Base-by-base conservation (phyloP, 2,888 invertebrate species). In the Nomada goodeniana region DNA sequence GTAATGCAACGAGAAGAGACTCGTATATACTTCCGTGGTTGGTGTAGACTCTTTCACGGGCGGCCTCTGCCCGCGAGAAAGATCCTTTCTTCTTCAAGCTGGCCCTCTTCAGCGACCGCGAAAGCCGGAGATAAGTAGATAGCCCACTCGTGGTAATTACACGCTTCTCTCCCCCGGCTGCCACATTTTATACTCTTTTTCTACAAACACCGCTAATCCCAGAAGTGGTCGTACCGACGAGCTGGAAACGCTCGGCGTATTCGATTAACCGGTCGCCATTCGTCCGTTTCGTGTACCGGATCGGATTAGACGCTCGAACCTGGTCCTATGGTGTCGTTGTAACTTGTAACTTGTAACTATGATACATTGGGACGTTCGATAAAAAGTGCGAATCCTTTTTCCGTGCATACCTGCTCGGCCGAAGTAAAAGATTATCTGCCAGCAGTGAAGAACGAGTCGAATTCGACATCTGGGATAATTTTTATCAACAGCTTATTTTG, bases 91-190 rank as follows among this genome's bases (percentile, higher is more conserved):
- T 88, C 72, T 64, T 77, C 67, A 71, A 85, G 80, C 53, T 80
- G 75, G 79, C 61, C 84, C 82, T 84, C 82, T 83, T 76, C 74
- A 80, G 50, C 72, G 75, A 71, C 78, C 87, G 82, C 83, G 78
- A 86, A 83, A 84, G 83, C 74, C 73, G 52, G 80, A 84, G 86
- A 88, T 86, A 86, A 88, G 83, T 82, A 85, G 86, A 86, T 80
- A 84, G 84, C 84, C 83, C 79, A 83, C 84, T 86, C 82, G 84
- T 85, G 79, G 86, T 89, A 90, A 90, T 90, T 90, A 88, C 88
- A 84, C 83, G 85, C 82, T 82, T 83, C 83, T 84, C 80, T 73
- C 53, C 71, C 44, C 42, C 20, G 55, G 23, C 47, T 50, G 29
- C 13, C 71, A 44, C 64, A n/a, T 82, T 85, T 85, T 76, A 59